Conservation (phyloP, 2,888 invertebrate genomes). For the Odontomyia ornata region DNA sequence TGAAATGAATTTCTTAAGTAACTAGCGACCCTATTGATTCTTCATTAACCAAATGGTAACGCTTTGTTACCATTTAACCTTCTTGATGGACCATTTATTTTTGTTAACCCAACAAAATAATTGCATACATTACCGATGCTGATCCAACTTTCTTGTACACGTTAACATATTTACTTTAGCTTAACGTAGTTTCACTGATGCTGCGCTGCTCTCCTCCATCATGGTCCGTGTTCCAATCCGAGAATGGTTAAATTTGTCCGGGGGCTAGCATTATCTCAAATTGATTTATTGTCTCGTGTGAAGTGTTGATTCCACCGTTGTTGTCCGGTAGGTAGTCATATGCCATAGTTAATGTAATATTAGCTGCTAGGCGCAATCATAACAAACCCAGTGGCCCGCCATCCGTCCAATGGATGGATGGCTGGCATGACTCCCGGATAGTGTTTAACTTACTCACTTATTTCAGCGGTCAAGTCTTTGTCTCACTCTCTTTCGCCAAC, state of each 20-base stretch:
- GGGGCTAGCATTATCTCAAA: constrained; percentile 24
- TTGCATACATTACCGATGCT: constrained; percentile 19
- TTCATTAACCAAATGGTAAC: too few species aligned
- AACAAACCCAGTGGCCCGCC: constrained; percentile 25
- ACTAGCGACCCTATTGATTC: too few species aligned
- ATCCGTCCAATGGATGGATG: neutral
- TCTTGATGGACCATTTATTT: neutral
- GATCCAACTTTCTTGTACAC: neutral
- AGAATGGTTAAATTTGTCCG: constrained; percentile 17
- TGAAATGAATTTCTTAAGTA: too few species aligned
- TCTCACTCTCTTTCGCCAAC: neutral
- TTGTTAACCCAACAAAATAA: neutral
- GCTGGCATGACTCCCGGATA: neutral
- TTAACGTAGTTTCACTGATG: neutral
- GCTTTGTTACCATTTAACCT: too few species aligned
- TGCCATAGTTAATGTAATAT: constrained; percentile 30
- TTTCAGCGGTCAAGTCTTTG: neutral
- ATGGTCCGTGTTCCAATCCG: neutral
- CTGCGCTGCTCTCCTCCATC: too few species aligned
- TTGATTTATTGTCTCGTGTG: constrained; percentile 35
- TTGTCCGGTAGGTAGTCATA: constrained; percentile 29
- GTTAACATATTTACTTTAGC: neutral
- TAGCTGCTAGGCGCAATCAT: constrained; percentile 25
- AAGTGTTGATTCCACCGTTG: constrained; percentile 31
- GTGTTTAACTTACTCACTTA: neutral